Evolutionary conservation across 2,113 vertebrate species (phyloP).

Genomic region (Phoxinus phoxinus): DNA sequence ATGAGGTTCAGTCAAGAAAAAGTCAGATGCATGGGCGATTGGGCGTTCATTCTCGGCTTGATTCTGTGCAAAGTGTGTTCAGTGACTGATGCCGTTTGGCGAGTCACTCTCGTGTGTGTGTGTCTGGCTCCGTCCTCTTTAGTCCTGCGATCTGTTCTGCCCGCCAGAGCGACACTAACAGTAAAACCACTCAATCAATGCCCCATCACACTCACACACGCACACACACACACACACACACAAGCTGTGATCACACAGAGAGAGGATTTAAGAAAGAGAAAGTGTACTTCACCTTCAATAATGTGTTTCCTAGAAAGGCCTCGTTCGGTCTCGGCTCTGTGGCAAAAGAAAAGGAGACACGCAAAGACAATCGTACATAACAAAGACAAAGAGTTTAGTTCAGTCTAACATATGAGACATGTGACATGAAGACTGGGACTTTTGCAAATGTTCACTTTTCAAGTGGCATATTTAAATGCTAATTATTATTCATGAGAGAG

Average conservation of each 20-base stretch:
- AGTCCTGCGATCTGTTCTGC: not conserved
- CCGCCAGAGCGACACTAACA: not conserved
- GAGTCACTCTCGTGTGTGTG: not conserved
- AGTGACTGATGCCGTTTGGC: not conserved
- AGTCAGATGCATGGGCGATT: not conserved
- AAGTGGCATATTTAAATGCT: conserved; percentile 10
- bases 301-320: conserved; percentile 62
- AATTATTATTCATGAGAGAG: conserved; percentile 48
- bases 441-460: conserved; percentile 2
- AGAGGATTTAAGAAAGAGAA: not conserved
- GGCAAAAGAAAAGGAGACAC: conserved; percentile 28
- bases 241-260: not conserved
- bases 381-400: not conserved
- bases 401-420: not conserved
- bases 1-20: not conserved
- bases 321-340: conserved; percentile 59
- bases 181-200: conserved; percentile 11
- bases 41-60: conserved; percentile 13
- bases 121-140: not conserved
- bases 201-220: not conserved
- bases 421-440: not conserved
- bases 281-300: conserved; percentile 55
- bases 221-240: not conserved
- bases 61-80: conserved; percentile 24
- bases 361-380: conserved; percentile 31